Percentiles rank a stretch among this genome's conserved stretches.
phyloP scores from a whole-genome alignment of 2,888 invertebrate genomes.

The Sthenelais limicola region DNA sequence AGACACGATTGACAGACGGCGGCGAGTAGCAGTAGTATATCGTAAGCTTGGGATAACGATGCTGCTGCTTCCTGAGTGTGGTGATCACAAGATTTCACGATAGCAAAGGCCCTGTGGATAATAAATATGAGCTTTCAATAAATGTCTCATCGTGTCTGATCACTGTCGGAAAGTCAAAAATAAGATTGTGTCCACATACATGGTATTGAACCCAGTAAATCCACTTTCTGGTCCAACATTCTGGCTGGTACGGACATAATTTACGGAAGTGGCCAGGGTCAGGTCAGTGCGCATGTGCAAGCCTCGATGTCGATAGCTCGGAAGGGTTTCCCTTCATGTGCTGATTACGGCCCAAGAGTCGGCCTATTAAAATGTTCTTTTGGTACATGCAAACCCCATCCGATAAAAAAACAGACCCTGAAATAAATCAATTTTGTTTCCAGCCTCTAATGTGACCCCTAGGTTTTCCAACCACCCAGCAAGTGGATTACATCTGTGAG shows the following conservation, averaged over 20 bases:
- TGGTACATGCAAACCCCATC: too few relatives aligned
- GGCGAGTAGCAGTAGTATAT: background rate
- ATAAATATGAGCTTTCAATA: background rate
- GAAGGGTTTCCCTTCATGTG: constrained; percentile 18
- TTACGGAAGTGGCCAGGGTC: constrained; percentile 11
- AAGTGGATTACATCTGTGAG: too few relatives aligned
- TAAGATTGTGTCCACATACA: constrained; percentile 4
- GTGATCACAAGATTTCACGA: constrained; percentile 13
- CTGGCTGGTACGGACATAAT: constrained; percentile 17
- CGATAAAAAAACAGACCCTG: too few relatives aligned
- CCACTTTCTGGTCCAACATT: background rate
- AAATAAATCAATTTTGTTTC: too few relatives aligned
- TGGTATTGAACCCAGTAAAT: constrained; percentile 14
- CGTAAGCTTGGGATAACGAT: background rate
- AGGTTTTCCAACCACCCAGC: too few relatives aligned
- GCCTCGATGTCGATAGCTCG: constrained; percentile 20
- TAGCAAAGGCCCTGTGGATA: background rate
- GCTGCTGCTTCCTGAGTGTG: constrained; percentile 20
- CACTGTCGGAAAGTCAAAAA: constrained; percentile 7
- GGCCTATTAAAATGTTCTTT: too few relatives aligned
- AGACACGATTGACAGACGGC: constrained; percentile 5
- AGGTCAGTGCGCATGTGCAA: constrained; percentile 3
- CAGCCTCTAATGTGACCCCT: too few relatives aligned
- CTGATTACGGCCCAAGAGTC: too few relatives aligned
- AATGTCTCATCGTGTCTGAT: constrained; percentile 4